Base-by-base conservation (phyloP, 2,888 invertebrate genomes). In the Vandiemenella viatica region DNA sequence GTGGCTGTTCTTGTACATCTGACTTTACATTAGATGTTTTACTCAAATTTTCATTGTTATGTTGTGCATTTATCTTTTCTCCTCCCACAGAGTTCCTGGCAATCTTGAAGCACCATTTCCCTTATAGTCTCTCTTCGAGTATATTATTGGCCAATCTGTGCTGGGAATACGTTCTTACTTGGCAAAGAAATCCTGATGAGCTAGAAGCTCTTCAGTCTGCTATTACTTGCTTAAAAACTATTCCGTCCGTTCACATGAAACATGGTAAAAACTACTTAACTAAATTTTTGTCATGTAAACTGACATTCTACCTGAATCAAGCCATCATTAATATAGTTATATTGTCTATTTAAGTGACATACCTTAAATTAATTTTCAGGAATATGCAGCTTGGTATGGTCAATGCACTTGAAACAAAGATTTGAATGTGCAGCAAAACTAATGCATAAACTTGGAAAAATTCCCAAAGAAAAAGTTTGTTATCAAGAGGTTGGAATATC, bases 131-230 rank as follows among this genome's bases (percentile, higher is more conserved):
- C 47, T 77, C 82, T 49, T 75, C 83, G 1, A 82, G 85, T 59
- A 78, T 83, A 37, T 68, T 95, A 37, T 70, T 92, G 44, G 79
- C 85, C 13, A 89, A 92, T 63, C 81, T 92, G 74, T 79, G 83
- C 55, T 93, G 93, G 93, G 92, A 93, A 64, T 90, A 86, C 63
- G 80, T 87, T 47, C 76, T 85, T 55, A 75, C 77, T 46, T 95
- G 93, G 92, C 84, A 86, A 61, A 86, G 83, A 63, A 77, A 83
- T 56, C 73, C 80, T 52, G 72, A 78, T 41, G 72, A 75, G 54
- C 68, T 83, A 5, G 69, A 74, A 13, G 72, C 78, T 57, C 70
- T 93, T 23, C 73, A 77, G 55, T 78, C 82, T n/a, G 80, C 85
- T 0, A 60, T 90, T 5, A 69, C 69, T 46, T 86, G 84, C 61